These are phyloP conservation scores for Dione vanillae DNA, from an alignment of 2,888 invertebrate genomes.

Conservation along the genomic window DNA sequence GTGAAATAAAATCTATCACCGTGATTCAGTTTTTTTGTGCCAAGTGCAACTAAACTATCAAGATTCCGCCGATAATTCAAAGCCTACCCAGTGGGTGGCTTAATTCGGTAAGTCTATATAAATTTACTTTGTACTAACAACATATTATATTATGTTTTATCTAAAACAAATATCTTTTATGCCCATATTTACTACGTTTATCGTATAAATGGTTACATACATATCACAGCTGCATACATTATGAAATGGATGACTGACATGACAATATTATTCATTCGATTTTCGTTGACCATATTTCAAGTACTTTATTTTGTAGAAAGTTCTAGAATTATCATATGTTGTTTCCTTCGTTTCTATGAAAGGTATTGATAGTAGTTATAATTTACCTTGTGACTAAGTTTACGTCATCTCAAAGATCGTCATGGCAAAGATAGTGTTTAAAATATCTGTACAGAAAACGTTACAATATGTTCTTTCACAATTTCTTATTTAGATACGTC, in stretches of 20 bases:
- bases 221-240: constrained; percentile 30
- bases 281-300: neutral
- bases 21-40: constrained; percentile 82
- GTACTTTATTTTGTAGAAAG: constrained; percentile 8
- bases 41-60: constrained; percentile 87
- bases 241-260: constrained; percentile 33
- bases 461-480: constrained; percentile 7
- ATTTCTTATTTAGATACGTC: neutral
- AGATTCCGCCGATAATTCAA: constrained; percentile 92
- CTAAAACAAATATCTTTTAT: constrained; percentile 28
- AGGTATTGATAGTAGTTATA: constrained; percentile 46
- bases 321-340: constrained; percentile 15
- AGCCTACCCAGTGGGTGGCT: constrained; percentile 93
- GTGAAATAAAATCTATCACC: constrained; percentile 74
- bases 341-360: constrained; percentile 35
- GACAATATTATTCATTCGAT: constrained; percentile 13
- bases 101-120: constrained; percentile 84
- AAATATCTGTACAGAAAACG: neutral
- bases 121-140: constrained; percentile 31
- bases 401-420: constrained; percentile 54
- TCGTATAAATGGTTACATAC: constrained; percentile 15
- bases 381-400: constrained; percentile 52
- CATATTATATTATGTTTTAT: constrained; percentile 25
- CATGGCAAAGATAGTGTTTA: constrained; percentile 20
- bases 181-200: neutral